Evolutionary conservation across 2,797 vertebrate genomes (phyloP), one percentile per base, ranked within the genome.

Genomic region (Morus bassanus): DNA sequence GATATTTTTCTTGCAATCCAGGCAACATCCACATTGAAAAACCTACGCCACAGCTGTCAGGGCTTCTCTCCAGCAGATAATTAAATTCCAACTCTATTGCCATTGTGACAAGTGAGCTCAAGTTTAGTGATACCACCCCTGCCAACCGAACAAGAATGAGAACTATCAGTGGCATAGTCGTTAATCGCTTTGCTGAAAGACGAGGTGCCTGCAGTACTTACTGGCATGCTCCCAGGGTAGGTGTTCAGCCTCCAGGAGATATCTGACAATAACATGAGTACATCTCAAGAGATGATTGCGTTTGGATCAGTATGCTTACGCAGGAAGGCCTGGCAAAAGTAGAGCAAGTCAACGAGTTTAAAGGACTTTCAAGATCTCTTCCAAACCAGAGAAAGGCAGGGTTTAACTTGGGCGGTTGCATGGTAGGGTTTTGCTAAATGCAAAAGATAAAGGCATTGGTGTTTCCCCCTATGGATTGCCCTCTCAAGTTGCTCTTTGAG

Each of bases 41-140:
- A 95, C 96, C 95, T 96, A 97, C 94, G 84, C 96, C 96, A 95
- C 96, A 96, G 96, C 94, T 96, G 96, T 96, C 93, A 95, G 93
- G 94, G 93, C 93, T 95, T 88, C 96, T 93, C 88, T 96, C 95
- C 94, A 96, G 89, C 54, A 95, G 93, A 95, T 96, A 90, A 96
- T 94, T 94, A 67, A 89, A 96, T 96, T 95, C 94, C 93, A 94
- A 69, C 69, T 95, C 83, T n/a, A 87, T 54, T 92, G 86, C 89
- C 92, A 94, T 95, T 96, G 94, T 94, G 94, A 97, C 93, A 96
- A 97, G 93, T 48, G 84, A 97, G 93, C 95, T 96, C 80, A 93
- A 91, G 93, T 94, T 96, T 95, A 95, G 91, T 92, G 94, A 82
- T 91, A 64, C 88, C 91, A 89, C 46, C 74, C 64, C 88, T 95